phyloP scores from a whole-genome alignment of 2,113 vertebrate species.

The Aepyceros melampus region DNA sequence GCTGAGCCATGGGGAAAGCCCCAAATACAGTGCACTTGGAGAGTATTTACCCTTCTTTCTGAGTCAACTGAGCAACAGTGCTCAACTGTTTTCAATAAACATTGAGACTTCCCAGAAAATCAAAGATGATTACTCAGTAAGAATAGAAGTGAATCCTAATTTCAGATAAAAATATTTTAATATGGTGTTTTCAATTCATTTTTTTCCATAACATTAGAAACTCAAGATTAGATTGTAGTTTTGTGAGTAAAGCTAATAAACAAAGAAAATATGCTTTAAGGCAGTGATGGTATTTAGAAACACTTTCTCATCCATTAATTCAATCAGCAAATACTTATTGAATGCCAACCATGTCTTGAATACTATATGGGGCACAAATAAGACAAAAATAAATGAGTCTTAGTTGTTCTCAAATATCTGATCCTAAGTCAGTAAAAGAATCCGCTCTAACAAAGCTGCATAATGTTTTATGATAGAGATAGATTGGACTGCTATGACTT shows the following conservation, averaged over 20 bases:
- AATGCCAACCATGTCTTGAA: neutral
- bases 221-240: neutral
- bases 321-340: neutral
- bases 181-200: neutral
- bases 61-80: neutral
- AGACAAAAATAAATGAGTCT: neutral
- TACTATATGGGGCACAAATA: neutral
- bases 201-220: neutral
- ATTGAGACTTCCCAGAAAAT: neutral
- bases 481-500: neutral
- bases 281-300: neutral
- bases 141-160: neutral
- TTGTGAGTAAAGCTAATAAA: neutral
- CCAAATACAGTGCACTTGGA: neutral
- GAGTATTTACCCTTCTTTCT: neutral
- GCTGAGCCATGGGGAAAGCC: neutral
- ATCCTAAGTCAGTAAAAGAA: neutral
- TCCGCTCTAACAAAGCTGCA: rapidly evolving
- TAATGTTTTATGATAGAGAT: rapidly evolving
- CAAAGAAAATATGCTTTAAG: neutral
- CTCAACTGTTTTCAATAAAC: neutral
- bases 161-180: neutral
- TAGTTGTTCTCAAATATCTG: neutral
- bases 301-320: neutral
- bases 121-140: neutral